phyloP scores from a whole-genome alignment of 2,113 vertebrate species.

The Camelus dromedarius region DNA sequence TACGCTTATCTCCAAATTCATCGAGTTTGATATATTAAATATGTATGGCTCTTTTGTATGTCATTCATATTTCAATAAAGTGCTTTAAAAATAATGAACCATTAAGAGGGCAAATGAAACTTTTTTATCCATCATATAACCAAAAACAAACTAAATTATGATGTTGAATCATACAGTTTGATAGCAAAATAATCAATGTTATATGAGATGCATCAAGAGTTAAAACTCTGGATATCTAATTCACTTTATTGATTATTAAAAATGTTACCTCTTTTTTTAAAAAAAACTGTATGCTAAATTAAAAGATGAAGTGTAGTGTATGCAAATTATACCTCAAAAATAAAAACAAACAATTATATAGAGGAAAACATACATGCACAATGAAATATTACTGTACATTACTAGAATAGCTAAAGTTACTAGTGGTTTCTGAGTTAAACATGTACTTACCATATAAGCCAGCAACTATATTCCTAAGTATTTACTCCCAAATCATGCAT shows the following conservation, averaged over 20 bases:
- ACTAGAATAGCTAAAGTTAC: background rate
- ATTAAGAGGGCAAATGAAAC: slow-evolving; percentile 47
- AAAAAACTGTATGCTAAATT: background rate
- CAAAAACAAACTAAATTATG: slow-evolving; percentile 42
- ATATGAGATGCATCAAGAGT: slow-evolving; percentile 46
- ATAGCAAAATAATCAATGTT: slow-evolving; percentile 19
- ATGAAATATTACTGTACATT: background rate
- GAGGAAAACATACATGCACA: background rate
- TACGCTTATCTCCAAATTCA: background rate
- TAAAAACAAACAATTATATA: background rate
- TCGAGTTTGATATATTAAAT: background rate
- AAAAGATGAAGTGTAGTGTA: background rate
- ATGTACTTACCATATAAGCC: background rate
- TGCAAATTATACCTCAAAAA: background rate
- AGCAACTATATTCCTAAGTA: background rate
- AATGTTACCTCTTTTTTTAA: slow-evolving; percentile 50
- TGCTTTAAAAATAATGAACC: slow-evolving; percentile 29
- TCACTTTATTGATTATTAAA: slow-evolving; percentile 60
- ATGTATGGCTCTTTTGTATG: background rate
- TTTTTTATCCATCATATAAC: slow-evolving; percentile 1
- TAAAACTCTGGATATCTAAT: slow-evolving; percentile 38
- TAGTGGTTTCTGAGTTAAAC: background rate
- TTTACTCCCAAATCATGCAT: background rate
- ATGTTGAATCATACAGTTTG: slow-evolving; percentile 37
- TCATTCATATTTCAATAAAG: background rate